Conservation (phyloP, 2,888 invertebrate genomes). For the Agrochola lota region DNA sequence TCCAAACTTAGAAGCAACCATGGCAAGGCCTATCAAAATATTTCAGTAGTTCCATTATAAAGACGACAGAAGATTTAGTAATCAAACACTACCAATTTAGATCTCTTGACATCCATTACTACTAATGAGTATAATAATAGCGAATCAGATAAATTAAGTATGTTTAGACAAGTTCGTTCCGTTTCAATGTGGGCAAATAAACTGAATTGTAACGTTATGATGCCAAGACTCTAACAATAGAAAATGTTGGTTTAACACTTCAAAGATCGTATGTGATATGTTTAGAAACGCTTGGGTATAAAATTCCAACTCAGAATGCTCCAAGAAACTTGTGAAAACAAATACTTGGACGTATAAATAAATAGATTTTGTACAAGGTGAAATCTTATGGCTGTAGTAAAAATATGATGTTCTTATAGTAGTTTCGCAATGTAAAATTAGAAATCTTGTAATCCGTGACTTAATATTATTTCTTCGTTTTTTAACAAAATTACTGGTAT, state of each 20-base stretch:
- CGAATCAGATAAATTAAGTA: slow-evolving; percentile 75
- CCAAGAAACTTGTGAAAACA: slow-evolving; percentile 64
- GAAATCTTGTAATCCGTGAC: slow-evolving; percentile 6
- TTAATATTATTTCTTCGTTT: neutral
- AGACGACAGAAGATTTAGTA: slow-evolving; percentile 41
- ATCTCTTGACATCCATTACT: slow-evolving; percentile 61
- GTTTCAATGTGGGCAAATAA: slow-evolving; percentile 78
- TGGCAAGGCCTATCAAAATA: slow-evolving; percentile 68
- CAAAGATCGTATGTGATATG: slow-evolving; percentile 68
- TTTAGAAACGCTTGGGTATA: slow-evolving; percentile 55
- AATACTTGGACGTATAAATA: slow-evolving; percentile 61
- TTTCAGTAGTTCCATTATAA: slow-evolving; percentile 38
- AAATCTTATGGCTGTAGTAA: slow-evolving; percentile 33
- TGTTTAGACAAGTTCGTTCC: slow-evolving; percentile 79
- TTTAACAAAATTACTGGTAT: neutral
- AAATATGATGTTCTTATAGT: slow-evolving; percentile 40
- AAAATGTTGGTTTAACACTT: slow-evolving; percentile 82
- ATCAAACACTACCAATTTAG: slow-evolving; percentile 48
- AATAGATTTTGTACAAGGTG: slow-evolving; percentile 52
- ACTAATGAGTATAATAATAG: slow-evolving; percentile 81
- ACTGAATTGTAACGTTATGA: slow-evolving; percentile 72
- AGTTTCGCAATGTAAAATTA: slow-evolving; percentile 11
- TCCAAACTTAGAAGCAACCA: slow-evolving; percentile 34
- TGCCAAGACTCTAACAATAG: slow-evolving; percentile 86
- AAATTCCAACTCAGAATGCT: slow-evolving; percentile 44